Evolutionary conservation across 2,113 vertebrate genomes (phyloP).

Genomic region (Chlorodrepanis virens): DNA sequence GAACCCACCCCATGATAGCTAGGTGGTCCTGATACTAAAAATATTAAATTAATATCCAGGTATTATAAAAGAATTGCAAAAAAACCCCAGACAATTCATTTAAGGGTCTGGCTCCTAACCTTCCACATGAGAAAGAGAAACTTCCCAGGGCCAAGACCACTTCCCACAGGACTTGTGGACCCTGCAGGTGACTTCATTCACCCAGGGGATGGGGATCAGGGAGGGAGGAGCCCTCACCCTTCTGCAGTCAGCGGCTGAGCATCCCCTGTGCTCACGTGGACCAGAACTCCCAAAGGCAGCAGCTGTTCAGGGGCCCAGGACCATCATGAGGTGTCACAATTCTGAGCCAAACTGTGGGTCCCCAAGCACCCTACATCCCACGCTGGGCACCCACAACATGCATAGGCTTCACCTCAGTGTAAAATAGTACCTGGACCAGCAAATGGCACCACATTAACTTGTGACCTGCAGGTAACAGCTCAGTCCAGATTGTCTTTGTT

Average conservation of each 20-base stretch:
- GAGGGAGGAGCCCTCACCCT: not conserved
- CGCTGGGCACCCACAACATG: not conserved
- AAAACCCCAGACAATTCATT: not conserved
- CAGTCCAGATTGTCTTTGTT: not conserved
- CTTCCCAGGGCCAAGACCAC: not conserved
- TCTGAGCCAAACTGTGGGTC: not conserved
- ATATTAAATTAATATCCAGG: not conserved
- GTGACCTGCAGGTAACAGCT: not conserved
- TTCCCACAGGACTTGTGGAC: not conserved
- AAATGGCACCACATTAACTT: not conserved
- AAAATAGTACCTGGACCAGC: not conserved
- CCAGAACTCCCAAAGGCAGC: not conserved
- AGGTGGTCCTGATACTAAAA: not conserved
- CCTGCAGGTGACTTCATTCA: not conserved
- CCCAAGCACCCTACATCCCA: not conserved
- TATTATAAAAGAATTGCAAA: not conserved
- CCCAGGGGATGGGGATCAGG: accelerated
- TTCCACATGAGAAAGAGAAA: not conserved
- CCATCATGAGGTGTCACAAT: not conserved
- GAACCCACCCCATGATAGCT: not conserved
- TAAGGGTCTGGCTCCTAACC: not conserved
- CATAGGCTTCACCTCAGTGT: no score
- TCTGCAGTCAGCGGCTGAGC: not conserved
- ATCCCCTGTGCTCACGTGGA: not conserved
- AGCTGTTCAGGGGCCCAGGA: not conserved